Base-by-base conservation (phyloP, 2,113 vertebrate genomes). In the Podarcis raffonei region DNA sequence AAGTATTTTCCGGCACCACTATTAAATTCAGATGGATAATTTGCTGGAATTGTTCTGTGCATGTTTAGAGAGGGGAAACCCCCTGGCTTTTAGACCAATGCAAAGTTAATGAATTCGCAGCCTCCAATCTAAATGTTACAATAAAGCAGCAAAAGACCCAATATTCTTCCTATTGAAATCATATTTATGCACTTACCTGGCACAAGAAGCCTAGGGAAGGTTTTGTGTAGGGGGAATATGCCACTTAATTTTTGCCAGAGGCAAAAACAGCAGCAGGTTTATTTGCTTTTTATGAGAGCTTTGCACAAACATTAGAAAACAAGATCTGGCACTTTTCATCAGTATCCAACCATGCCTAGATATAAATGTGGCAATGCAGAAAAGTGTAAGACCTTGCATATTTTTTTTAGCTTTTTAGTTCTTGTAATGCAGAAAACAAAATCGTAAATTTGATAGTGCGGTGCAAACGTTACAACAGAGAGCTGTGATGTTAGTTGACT, bases 281-380 rank as follows among this genome's bases (percentile, higher is more conserved):
- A 20, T 57, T 78, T 87, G 90, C n/a, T 71, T 83, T 75, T 76
- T 3, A 75, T 57, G 32, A 85, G 68, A 84, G 66, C 37, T 9
- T 48, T 48, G 5, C 22, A 39, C 2, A 32, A 87, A 65, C 30
- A 16, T 62, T 35, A 71, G 27, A 53, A 87, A 72, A 85, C 25
- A 16, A 23, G 37, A 2, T n/a, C 65, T 69, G 2, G 3, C 25
- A 22, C 66, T 16, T 85, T 79, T 27, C 18, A 4, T 68, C n/a
- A 0, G 0, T 65, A 57, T 37, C 59, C 22, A 5, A 18, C n/a
- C 25, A 22, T 11, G 9, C 37, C 77, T 2, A 32, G 65, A 57
- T 75, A 84, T 6, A 65, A 39, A 72, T 22, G 30, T 2, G 20
- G 25, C 23, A 0, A 1, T 5, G 57, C n/a, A 74, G 68, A 62